A percentile compares a stretch with the other conserved stretches of the same genome.
These are phyloP conservation scores for Crocallis elinguaria DNA, from an alignment of 2,888 invertebrate species.

Conservation along the genomic window DNA sequence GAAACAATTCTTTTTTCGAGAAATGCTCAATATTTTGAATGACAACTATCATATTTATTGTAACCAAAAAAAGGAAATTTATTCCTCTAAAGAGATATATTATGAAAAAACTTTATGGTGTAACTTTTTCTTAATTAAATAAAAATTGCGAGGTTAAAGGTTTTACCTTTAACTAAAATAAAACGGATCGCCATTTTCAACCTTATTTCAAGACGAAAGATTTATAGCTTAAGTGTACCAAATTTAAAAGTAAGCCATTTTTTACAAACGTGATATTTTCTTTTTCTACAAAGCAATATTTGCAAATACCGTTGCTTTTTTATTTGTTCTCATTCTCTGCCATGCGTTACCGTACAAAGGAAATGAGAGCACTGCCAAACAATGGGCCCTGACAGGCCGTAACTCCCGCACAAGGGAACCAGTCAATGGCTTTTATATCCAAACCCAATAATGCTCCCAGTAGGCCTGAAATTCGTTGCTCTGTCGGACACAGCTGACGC, in stretches of 20 bases:
- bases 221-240: too few species aligned
- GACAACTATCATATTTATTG: too few species aligned
- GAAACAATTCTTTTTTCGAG: too few species aligned
- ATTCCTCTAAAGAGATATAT: too few species aligned
- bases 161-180: too few species aligned
- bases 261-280: not conserved
- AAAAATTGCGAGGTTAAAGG: too few species aligned
- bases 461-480: constrained; percentile 31
- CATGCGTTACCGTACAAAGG: constrained; percentile 35
- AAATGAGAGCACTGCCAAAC: constrained; percentile 39
- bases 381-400: constrained; percentile 35
- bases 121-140: too few species aligned
- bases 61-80: too few species aligned
- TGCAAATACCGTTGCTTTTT: constrained; percentile 1
- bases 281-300: not conserved
- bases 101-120: too few species aligned
- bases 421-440: constrained; percentile 38
- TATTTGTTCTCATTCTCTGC: constrained; percentile 25
- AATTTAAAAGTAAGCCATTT: not conserved
- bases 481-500: constrained; percentile 44
- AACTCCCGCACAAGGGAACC: constrained; percentile 30
- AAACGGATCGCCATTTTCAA: too few species aligned
- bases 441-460: constrained; percentile 31
- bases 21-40: too few species aligned
- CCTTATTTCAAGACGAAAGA: too few species aligned